Evolutionary conservation across 2,113 vertebrate genomes (phyloP), one percentile per base, ranked within the genome.

Genomic region (Phodopus roborovskii): DNA sequence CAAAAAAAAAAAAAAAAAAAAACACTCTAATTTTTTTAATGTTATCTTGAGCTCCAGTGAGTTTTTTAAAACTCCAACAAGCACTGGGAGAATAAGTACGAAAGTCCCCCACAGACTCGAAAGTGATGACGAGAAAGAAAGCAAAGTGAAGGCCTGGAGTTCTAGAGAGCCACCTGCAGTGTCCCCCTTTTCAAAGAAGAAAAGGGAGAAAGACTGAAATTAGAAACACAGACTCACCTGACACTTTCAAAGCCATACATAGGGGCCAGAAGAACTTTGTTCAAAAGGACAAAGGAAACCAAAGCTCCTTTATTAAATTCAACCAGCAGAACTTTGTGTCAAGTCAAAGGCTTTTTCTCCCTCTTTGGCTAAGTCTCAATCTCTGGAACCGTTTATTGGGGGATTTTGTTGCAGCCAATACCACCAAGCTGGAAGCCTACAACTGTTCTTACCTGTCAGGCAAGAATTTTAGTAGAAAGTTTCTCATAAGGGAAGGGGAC

Each of bases 201-300:
- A 60, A 97, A 96, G 81, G 68, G 87, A 60, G 68, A 95, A 56
- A n/a, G 83, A 70, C 90, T 93, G 92, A 96, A 97, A 97, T 98
- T 95, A 96, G 97, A 96, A 97, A 95, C 91, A 94, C 26, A 73
- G 2, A 75, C 28, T n/a, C 84, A 36, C 85, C 74, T 48, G 33
- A 94, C 66, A 78, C 53, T 95, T 88, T 96, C 88, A 97, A 95
- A 96, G 92, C 81, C 92, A 89, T 88, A 71, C 48, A 78, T 88
- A 33, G 22, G 70, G 19, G 73, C 50, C 83, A 82, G 73, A 82
- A 93, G 82, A 86, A 77, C 92, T 92, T 70, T 94, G 90, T 91
- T 97, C 88, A 81, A 97, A 97, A 93, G 68, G 79, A 88, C 95
- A 96, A 88, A 73, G 58, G 56, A 97, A 96, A 94, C 96, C 96